These are phyloP conservation scores for Drosophila saltans DNA, from an alignment of 1,140 invertebrate genomes.

Conservation along the genomic window DNA sequence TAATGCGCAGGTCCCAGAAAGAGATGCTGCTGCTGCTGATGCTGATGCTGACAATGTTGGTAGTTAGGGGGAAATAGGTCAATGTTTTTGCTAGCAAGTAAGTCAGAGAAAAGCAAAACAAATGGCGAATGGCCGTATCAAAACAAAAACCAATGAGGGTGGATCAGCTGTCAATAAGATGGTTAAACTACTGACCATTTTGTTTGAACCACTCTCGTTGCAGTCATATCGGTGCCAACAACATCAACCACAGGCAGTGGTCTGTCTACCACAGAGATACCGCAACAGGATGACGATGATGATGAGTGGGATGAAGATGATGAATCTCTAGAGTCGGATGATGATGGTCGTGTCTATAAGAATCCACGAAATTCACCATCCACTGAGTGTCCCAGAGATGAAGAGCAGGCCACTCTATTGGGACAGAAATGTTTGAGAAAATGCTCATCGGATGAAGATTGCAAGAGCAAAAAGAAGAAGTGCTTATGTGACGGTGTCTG, in stretches of 20 bases:
- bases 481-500: slow-evolving; percentile 98
- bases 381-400: slow-evolving; percentile 91
- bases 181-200: slow-evolving; percentile 2
- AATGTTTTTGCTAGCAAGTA: slow-evolving; percentile 67
- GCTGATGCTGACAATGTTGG: slow-evolving; percentile 33
- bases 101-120: slow-evolving; percentile 46
- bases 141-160: slow-evolving; percentile 57
- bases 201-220: not conserved
- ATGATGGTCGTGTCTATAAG: slow-evolving; percentile 90
- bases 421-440: slow-evolving; percentile 95
- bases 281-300: slow-evolving; percentile 86
- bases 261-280: slow-evolving; percentile 81
- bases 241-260: slow-evolving; percentile 38
- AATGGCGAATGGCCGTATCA: slow-evolving; percentile 55
- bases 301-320: slow-evolving; percentile 87
- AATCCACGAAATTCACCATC: slow-evolving; percentile 95
- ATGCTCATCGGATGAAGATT: slow-evolving; percentile 97
- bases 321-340: slow-evolving; percentile 84
- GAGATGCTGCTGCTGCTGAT: slow-evolving; percentile 28
- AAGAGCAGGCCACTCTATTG: slow-evolving; percentile 86
- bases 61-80: slow-evolving; percentile 65
- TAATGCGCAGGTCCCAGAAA: slow-evolving; percentile 65
- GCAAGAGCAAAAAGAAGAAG: slow-evolving; percentile 97
- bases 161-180: slow-evolving; percentile 34
- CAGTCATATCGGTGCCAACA: slow-evolving; percentile 75